These are phyloP conservation scores for Drosophila quasianomalipes DNA, from an alignment of 2,888 invertebrate genomes.

Conservation along the genomic window DNA sequence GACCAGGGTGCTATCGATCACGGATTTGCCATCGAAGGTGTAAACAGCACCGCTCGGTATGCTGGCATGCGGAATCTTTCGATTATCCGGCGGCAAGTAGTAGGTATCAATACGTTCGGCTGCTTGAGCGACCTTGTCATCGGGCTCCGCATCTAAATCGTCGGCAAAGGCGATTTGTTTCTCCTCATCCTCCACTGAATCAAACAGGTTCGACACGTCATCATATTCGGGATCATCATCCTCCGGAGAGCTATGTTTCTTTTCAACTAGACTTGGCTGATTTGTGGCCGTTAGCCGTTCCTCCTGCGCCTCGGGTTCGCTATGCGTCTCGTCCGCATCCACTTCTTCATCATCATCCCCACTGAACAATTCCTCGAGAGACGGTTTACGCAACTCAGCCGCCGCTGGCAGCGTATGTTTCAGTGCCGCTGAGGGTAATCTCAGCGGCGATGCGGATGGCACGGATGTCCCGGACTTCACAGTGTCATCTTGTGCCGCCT, in stretches of 20 bases:
- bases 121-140: conserved; percentile 86
- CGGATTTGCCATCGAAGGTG: conserved; percentile 91
- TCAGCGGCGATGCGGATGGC: conserved; percentile 47
- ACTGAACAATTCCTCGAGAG: conserved; percentile 66
- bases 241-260: conserved; percentile 34
- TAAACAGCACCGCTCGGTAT: conserved; percentile 88
- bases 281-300: conserved; percentile 20
- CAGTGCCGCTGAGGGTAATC: conserved; percentile 58
- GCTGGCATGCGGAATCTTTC: conserved; percentile 81
- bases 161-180: conserved; percentile 55
- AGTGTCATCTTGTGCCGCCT: conserved; percentile 25
- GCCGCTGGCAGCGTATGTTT: conserved; percentile 66
- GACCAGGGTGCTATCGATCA: conserved; percentile 88
- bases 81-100: conserved; percentile 90
- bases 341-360: conserved; percentile 25
- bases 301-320: conserved; percentile 25
- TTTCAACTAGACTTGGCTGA: conserved; percentile 6
- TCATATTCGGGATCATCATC: conserved; percentile 50
- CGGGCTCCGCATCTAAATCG: conserved; percentile 77
- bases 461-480: neutral
- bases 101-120: conserved; percentile 90
- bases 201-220: conserved; percentile 56
- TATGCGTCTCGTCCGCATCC: conserved; percentile 15
- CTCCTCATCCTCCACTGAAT: conserved; percentile 44
- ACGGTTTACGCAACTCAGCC: conserved; percentile 85